These are phyloP conservation scores for Labrus mixtus DNA, from an alignment of 2,113 vertebrate genomes.

Conservation along the genomic window DNA sequence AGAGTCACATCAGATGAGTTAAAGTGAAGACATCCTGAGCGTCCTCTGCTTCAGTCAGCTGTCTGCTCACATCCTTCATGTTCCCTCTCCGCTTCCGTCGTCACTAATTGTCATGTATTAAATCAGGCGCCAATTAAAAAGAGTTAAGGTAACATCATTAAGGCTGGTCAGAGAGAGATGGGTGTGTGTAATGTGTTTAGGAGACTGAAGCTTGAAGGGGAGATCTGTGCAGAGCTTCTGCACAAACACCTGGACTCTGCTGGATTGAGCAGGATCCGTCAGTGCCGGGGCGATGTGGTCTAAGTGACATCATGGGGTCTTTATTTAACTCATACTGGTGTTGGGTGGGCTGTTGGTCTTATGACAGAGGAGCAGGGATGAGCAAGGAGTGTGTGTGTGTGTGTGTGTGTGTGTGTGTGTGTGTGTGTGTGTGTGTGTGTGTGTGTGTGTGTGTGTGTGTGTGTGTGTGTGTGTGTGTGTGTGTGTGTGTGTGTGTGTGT, in stretches of 20 bases:
- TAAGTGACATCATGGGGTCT: slow-evolving; percentile 68
- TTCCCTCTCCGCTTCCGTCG: not conserved
- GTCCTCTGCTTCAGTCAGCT: slow-evolving; percentile 29
- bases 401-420: not conserved
- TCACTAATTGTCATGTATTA: slow-evolving; percentile 54
- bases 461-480: not conserved
- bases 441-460: not conserved
- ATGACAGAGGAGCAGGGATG: slow-evolving; percentile 32
- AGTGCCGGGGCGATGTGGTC: slow-evolving; percentile 19
- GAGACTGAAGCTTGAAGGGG: slow-evolving; percentile 56
- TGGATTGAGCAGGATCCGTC: slow-evolving; percentile 31
- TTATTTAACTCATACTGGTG: slow-evolving; percentile 52
- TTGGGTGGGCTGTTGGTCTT: slow-evolving; percentile 33
- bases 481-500: too few relatives aligned
- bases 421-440: not conserved
- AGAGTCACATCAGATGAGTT: slow-evolving; percentile 55
- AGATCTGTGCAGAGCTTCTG: slow-evolving; percentile 32
- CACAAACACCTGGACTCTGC: slow-evolving; percentile 54
- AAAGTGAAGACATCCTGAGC: slow-evolving; percentile 56
- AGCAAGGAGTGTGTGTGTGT: not conserved
- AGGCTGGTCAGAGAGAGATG: slow-evolving; percentile 50
- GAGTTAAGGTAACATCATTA: slow-evolving; percentile 71
- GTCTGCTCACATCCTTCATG: slow-evolving; percentile 40
- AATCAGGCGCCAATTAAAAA: slow-evolving; percentile 64
- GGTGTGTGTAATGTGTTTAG: slow-evolving; percentile 63